Percentiles rank a stretch among this genome's conserved stretches.
Conservation (phyloP, 2,113 vertebrate species). For the Dipodomys stephensi region DNA sequence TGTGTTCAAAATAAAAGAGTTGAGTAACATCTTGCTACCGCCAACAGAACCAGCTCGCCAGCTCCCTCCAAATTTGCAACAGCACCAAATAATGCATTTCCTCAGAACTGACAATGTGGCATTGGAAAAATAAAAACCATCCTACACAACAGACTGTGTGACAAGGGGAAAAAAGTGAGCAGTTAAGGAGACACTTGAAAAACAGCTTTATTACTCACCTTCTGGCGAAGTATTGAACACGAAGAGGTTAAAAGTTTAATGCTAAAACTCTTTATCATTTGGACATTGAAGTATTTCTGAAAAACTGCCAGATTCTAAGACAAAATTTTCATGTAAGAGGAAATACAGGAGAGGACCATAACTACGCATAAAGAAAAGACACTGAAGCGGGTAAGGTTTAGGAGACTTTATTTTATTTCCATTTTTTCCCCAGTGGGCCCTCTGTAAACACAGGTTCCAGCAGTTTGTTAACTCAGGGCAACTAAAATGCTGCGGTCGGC, state of each 20-base stretch:
- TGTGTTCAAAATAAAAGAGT: constrained; percentile 34
- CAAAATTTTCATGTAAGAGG: constrained; percentile 28
- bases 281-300: constrained; percentile 21
- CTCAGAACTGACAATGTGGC: too few relatives aligned
- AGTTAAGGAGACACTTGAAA: background rate
- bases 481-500: constrained; percentile 4
- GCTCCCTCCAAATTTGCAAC: background rate
- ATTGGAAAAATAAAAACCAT: background rate
- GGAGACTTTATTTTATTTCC: background rate
- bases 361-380: constrained; percentile 1
- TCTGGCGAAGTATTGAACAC: constrained; percentile 23
- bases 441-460: background rate
- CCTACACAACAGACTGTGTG: background rate
- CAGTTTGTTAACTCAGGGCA: background rate
- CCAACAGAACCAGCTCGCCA: constrained; percentile 30
- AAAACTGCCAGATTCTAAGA: constrained; percentile 49
- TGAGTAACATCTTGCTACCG: constrained; percentile 64
- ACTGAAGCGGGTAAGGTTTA: background rate
- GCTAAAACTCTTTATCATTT: background rate
- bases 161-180: constrained; percentile 15
- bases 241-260: constrained; percentile 8
- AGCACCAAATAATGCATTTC: background rate
- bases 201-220: background rate
- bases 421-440: background rate
- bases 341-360: background rate